A percentile compares a stretch with the other conserved stretches of the same genome.
These are phyloP conservation scores for Lagria hirta DNA, from an alignment of 2,888 invertebrate species.

Conservation along the genomic window DNA sequence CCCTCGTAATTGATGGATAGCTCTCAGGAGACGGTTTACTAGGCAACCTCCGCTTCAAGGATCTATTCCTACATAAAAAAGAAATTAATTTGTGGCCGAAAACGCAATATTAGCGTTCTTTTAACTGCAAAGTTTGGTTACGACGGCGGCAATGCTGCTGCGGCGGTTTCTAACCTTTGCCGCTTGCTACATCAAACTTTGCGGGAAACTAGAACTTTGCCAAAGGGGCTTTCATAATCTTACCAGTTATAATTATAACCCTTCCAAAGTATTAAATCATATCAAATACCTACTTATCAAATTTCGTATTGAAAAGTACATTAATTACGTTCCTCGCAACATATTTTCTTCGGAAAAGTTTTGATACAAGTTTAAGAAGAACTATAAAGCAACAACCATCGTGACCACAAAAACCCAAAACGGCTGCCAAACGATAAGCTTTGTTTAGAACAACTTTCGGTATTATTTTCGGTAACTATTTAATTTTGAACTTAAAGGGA, in stretches of 20 bases:
- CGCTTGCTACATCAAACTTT: slow-evolving; percentile 22
- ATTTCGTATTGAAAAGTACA: slow-evolving; percentile 20
- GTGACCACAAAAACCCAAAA: too few relatives aligned
- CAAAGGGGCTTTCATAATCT: slow-evolving; percentile 21
- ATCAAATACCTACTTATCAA: slow-evolving; percentile 27
- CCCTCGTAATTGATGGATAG: slow-evolving; percentile 50
- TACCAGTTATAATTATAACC: slow-evolving; percentile 25
- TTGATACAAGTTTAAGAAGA: too few relatives aligned
- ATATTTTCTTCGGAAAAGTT: slow-evolving; percentile 11
- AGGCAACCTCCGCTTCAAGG: slow-evolving; percentile 14
- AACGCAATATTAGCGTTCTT: too few relatives aligned
- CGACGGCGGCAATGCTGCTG: too few relatives aligned
- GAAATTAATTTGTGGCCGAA: too few relatives aligned
- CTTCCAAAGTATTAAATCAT: slow-evolving; percentile 26
- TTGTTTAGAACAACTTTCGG: too few relatives aligned
- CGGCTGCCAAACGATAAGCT: too few relatives aligned
- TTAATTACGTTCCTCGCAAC: slow-evolving; percentile 10
- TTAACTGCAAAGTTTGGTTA: too few relatives aligned
- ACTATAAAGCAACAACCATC: too few relatives aligned
- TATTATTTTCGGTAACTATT: too few relatives aligned
- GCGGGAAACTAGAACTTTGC: too few relatives aligned
- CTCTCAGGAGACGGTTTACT: slow-evolving; percentile 38
- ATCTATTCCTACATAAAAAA: slow-evolving; percentile 6
- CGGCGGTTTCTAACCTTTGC: slow-evolving; percentile 33
- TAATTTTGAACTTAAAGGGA: too few relatives aligned